Conservation (phyloP, 2,888 invertebrate genomes). For the Coelinius sp. region DNA sequence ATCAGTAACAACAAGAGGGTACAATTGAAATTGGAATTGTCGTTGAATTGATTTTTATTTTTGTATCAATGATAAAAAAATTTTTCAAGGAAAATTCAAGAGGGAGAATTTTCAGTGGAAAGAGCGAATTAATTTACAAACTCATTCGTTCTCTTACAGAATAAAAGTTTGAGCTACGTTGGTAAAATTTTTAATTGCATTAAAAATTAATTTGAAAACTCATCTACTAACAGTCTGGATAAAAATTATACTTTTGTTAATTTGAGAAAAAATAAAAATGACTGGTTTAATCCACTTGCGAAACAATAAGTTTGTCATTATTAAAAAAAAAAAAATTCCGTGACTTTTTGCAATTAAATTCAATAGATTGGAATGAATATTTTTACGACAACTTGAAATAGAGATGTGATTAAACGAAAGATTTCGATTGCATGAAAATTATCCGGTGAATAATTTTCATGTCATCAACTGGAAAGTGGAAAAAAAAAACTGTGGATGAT, state of each 20-base stretch:
- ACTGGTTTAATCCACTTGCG: background rate
- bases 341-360: background rate
- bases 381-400: background rate
- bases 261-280: background rate
- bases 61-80: background rate
- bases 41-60: background rate
- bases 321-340: background rate
- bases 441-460: background rate
- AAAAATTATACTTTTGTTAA: background rate
- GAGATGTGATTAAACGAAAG: background rate
- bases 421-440: background rate
- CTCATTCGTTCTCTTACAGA: background rate
- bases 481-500: background rate
- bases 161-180: background rate
- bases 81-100: background rate
- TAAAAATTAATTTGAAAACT: background rate
- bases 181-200: background rate
- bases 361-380: background rate
- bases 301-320: too few species aligned
- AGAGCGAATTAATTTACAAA: background rate
- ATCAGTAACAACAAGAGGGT: constrained; percentile 1
- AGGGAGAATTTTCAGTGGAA: background rate
- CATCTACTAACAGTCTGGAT: background rate
- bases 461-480: background rate
- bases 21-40: background rate